Evolutionary conservation across 92 coral and sea anemone species (phyloP).

Genomic region (Porites cylindrica): DNA sequence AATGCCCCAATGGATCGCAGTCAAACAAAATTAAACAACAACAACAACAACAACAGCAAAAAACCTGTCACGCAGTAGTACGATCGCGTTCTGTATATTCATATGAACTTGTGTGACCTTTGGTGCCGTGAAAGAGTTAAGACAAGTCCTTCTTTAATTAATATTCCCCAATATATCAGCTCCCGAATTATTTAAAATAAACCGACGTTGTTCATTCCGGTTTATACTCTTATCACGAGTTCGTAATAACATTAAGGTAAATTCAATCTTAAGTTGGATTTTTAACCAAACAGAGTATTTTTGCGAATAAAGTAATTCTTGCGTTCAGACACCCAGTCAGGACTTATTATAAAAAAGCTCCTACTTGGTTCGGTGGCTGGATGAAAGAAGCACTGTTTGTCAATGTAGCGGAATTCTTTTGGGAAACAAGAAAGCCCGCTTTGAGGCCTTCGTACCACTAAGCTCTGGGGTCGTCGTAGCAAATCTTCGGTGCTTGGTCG

Average conservation of each 20-base stretch:
- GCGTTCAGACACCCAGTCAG: constrained; percentile 92
- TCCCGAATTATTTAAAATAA: too few relatives aligned
- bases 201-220: not conserved
- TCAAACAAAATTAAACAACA: too few relatives aligned
- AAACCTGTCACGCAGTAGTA: too few relatives aligned
- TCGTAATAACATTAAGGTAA: not conserved
- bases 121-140: too few relatives aligned
- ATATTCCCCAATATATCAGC: too few relatives aligned
- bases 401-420: constrained; percentile 82
- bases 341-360: constrained; percentile 82
- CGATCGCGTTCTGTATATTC: too few relatives aligned
- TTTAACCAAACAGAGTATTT: constrained; percentile 83
- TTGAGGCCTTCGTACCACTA: constrained; percentile 82
- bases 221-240: not conserved
- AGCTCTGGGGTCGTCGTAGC: constrained; percentile 63
- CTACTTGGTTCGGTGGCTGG: constrained; percentile 74
- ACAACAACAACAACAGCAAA: too few relatives aligned
- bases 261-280: not conserved
- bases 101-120: too few relatives aligned
- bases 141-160: too few relatives aligned
- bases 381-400: constrained; percentile 88
- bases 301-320: constrained; percentile 65
- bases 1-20: too few relatives aligned
- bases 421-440: constrained; percentile 85
- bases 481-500: constrained; percentile 76